Evolutionary conservation across 2,797 vertebrate species (phyloP), one percentile per base, ranked within the genome.

Genomic region (Hippocampus kuda): DNA sequence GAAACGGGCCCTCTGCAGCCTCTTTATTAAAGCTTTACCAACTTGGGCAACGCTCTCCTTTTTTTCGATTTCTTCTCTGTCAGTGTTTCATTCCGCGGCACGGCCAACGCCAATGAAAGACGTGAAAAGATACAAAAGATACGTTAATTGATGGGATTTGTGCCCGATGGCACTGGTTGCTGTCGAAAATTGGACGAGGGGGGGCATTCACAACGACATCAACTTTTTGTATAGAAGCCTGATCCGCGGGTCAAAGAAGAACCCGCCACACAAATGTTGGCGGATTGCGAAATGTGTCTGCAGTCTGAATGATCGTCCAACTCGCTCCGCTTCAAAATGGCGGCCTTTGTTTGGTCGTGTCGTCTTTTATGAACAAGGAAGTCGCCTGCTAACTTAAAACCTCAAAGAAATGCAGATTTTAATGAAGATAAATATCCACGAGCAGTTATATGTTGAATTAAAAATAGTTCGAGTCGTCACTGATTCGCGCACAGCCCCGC

Each of bases 1-100:
- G 84, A 79, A 87, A 77, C 85, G 81, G 42, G 42, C 89, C 84
- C 89, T 89, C 85, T 81, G 81, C 80, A 88, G 84, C 70, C 79
- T 80, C 81, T 85, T 88, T 85, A 81, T 84, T 89, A 85, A 74
- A 75, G 73, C 53, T 75, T 77, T 81, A 70, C 70, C 78, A 81
- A 73, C 79, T 73, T 74, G 73, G 73, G 73, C 72, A 72, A 77
- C 78, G 70, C 68, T 68, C 81, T 81, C 70, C 81, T 73, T 77
- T 72, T 76, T 76, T 68, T 79, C 75, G 61, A 64, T 84, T 79
- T 63, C 68, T 75, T 71, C 68, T 82, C 75, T 78, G 66, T 79
- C 66, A 67, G 26, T 79, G 82, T 82, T 80, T 83, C 77, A 72
- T 82, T 80, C 72, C 73, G 24, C 53, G 70, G 77, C 76, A 79